These are phyloP conservation scores for Eustalomyia histrio DNA, from an alignment of 2,888 invertebrate genomes.

Conservation along the genomic window DNA sequence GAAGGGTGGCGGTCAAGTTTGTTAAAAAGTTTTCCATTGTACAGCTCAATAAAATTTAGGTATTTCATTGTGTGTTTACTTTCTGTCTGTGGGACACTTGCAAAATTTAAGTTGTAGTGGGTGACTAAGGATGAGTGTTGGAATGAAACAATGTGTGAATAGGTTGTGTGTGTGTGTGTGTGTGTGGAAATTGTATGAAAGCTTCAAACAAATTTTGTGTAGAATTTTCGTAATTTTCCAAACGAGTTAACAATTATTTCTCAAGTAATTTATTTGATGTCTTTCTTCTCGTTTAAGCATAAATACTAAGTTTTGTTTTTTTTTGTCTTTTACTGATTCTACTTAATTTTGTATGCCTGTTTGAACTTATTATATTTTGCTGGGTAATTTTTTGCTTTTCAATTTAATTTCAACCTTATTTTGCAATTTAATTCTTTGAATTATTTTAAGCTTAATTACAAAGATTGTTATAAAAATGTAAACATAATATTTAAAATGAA, in stretches of 20 bases:
- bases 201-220: conserved; percentile 43
- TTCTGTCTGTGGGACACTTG: conserved; percentile 16
- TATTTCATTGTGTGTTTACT: conserved; percentile 23
- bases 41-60: conserved; percentile 51
- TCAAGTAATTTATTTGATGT: conserved; percentile 67
- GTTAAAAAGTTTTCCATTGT: conserved; percentile 32
- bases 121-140: conserved; percentile 2
- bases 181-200: not conserved
- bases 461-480: conserved; percentile 28
- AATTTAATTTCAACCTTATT: conserved; percentile 24
- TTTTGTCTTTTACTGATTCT: conserved; percentile 7
- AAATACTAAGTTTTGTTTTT: not conserved
- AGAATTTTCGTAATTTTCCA: conserved; percentile 68
- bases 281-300: conserved; percentile 43
- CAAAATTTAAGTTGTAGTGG: not conserved
- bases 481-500: conserved; percentile 36
- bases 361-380: conserved; percentile 14
- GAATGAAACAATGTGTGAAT: not conserved
- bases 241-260: conserved; percentile 68
- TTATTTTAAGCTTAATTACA: conserved; percentile 16
- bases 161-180: conserved; percentile 12
- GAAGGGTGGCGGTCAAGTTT: conserved; percentile 50
- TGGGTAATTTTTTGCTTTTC: conserved; percentile 36
- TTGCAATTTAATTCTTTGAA: conserved; percentile 34
- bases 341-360: conserved; percentile 27